phyloP scores from a whole-genome alignment of 2,797 vertebrate genomes.

The Pseudomugil gertrudae region DNA sequence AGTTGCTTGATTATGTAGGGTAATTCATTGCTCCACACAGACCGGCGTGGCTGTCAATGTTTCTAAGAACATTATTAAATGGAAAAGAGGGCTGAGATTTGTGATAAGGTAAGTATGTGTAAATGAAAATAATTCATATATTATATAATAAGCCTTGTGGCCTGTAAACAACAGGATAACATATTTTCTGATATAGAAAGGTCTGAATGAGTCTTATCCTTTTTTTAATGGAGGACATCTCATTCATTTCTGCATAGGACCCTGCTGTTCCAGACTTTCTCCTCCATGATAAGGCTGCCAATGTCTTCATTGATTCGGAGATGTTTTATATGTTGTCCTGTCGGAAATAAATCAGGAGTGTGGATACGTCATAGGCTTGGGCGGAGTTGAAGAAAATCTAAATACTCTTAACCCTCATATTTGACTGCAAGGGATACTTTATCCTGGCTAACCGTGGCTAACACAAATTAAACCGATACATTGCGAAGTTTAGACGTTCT shows the following conservation, averaged over 20 bases:
- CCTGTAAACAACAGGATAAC: too few species aligned
- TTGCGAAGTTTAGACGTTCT: background rate
- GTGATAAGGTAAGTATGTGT: too few species aligned
- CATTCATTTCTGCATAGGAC: background rate
- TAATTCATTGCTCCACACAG: background rate
- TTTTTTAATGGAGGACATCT: too few species aligned
- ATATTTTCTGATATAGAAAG: too few species aligned
- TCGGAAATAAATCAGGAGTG: background rate
- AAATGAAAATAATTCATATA: too few species aligned
- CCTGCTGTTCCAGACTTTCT: background rate
- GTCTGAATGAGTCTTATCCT: background rate
- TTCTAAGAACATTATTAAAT: too few species aligned
- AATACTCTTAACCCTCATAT: background rate
- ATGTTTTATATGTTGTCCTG: constrained; percentile 19
- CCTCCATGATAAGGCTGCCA: background rate
- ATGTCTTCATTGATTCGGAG: constrained; percentile 40
- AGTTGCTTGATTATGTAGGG: background rate
- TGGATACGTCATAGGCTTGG: constrained; percentile 8
- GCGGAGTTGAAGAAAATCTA: background rate
- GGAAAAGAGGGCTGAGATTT: too few species aligned
- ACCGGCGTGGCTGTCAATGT: too few species aligned
- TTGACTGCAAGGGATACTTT: constrained; percentile 43
- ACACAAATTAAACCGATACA: background rate
- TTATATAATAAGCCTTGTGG: too few species aligned
- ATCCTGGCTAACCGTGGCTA: fast-evolving